Conservation (phyloP, 1,140 invertebrate genomes). For the Drosophila miranda region DNA sequence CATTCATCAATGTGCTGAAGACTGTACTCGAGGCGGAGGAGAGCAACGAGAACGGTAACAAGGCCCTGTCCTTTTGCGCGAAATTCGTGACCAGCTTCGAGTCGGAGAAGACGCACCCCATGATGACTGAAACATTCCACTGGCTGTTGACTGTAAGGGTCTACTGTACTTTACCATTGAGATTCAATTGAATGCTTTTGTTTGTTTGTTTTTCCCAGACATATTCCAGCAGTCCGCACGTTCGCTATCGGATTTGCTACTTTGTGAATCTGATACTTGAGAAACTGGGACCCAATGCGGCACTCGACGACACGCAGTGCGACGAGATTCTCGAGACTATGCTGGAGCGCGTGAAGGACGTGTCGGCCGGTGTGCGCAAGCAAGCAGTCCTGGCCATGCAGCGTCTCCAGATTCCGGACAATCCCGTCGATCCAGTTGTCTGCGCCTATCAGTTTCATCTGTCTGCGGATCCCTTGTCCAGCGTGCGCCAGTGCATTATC, state of each 20-base stretch:
- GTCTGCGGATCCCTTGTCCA: too few species aligned
- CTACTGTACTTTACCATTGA: conserved; percentile 42
- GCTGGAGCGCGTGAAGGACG: conserved; percentile 85
- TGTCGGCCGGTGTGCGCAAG: conserved; percentile 86
- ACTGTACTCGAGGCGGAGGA: conserved; percentile 85
- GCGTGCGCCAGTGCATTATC: conserved; percentile 89
- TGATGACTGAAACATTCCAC: conserved; percentile 84
- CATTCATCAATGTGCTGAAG: conserved; percentile 84
- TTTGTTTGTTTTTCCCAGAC: conserved; percentile 42
- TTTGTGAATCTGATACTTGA: conserved; percentile 89
- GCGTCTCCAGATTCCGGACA: conserved; percentile 90
- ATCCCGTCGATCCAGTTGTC: conserved; percentile 89
- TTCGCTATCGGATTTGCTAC: conserved; percentile 89
- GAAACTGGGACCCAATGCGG: conserved; percentile 89
- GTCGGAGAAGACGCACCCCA: conserved; percentile 83
- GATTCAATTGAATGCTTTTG: not conserved
- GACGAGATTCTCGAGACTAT: conserved; percentile 88
- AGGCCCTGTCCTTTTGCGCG: conserved; percentile 86
- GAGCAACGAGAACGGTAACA: conserved; percentile 86
- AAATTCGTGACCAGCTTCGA: conserved; percentile 85
- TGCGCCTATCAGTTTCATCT: too few species aligned
- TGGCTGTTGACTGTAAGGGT: conserved; percentile 82
- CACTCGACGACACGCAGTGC: conserved; percentile 89
- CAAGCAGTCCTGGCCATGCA: conserved; percentile 91
- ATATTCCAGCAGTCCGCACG: conserved; percentile 78